phyloP scores from a whole-genome alignment of 53 echinoderm and acorn worm genomes.

The Mesocentrotus franciscanus region DNA sequence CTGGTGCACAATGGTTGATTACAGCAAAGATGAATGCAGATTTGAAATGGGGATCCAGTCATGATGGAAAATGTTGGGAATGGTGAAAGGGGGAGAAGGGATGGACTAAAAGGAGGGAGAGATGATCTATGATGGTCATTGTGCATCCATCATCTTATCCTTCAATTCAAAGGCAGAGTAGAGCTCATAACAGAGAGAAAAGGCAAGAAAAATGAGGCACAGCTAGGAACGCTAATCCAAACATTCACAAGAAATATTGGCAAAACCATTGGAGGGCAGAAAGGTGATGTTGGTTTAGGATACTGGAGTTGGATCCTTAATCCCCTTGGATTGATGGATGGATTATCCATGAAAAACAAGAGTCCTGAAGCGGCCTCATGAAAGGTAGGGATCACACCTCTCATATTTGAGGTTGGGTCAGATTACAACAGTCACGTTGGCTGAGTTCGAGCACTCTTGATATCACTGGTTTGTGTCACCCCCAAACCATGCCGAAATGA shows the following conservation, averaged over 20 bases:
- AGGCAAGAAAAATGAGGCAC: not conserved
- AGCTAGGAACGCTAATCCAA: not conserved
- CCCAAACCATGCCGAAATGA: not conserved
- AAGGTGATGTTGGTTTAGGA: conserved; percentile 33
- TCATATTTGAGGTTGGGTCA: conserved; percentile 18
- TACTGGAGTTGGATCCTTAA: not conserved
- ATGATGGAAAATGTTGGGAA: not conserved
- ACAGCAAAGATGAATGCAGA: no score
- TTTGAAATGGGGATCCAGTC: not conserved
- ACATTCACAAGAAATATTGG: not conserved
- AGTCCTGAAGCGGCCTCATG: not conserved
- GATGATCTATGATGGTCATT: not conserved
- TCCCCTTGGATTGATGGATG: conserved; percentile 22
- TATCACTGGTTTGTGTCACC: not conserved
- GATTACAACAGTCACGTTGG: not conserved
- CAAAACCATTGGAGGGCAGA: not conserved
- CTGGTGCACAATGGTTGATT: no score
- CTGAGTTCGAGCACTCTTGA: not conserved
- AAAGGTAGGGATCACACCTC: conserved; percentile 21
- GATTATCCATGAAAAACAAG: conserved; percentile 13
- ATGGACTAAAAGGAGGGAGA: not conserved
- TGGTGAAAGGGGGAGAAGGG: not conserved
- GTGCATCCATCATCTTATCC: not conserved
- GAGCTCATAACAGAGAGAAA: not conserved
- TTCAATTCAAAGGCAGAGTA: not conserved